Percentiles rank a stretch among this genome's conserved stretches.
These are phyloP conservation scores for Cylindroiulus punctatus DNA, from an alignment of 2,888 invertebrate genomes.

Conservation along the genomic window DNA sequence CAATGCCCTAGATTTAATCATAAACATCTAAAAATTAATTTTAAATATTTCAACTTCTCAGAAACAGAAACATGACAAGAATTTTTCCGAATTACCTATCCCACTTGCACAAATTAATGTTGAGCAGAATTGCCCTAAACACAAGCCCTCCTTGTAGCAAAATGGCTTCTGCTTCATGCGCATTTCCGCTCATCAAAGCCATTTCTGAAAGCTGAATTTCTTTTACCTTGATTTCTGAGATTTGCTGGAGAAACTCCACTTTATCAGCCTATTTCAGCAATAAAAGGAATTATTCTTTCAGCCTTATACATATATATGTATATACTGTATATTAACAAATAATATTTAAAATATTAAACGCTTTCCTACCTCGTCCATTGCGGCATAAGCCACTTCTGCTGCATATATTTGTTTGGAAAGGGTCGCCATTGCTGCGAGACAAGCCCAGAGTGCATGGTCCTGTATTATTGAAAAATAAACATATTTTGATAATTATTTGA, in stretches of 20 bases:
- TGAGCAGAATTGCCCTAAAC: conserved; percentile 77
- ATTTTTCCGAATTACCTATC: conserved; percentile 70
- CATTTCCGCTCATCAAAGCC: conserved; percentile 75
- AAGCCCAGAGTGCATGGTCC: conserved; percentile 82
- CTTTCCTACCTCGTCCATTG: conserved; percentile 74
- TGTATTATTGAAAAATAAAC: conserved; percentile 58
- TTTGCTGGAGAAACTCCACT: conserved; percentile 61
- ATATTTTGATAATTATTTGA: background rate
- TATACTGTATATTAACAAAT: background rate
- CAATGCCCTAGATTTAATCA: conserved; percentile 71
- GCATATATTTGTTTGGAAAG: conserved; percentile 85
- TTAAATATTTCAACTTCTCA: background rate
- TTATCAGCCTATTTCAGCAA: conserved; percentile 66
- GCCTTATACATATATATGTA: too few species aligned
- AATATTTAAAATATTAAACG: background rate
- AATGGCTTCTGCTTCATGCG: conserved; percentile 77
- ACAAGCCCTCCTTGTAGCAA: conserved; percentile 75
- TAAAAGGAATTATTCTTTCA: conserved; percentile 57
- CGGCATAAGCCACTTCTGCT: conserved; percentile 95
- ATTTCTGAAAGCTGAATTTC: conserved; percentile 73
- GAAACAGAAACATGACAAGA: background rate
- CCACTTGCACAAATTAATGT: conserved; percentile 79
- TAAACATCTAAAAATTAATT: background rate
- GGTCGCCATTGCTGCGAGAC: conserved; percentile 89
- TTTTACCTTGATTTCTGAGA: conserved; percentile 70